These are phyloP conservation scores for Alethe castanea DNA, from an alignment of 2,113 vertebrate genomes.

Conservation along the genomic window DNA sequence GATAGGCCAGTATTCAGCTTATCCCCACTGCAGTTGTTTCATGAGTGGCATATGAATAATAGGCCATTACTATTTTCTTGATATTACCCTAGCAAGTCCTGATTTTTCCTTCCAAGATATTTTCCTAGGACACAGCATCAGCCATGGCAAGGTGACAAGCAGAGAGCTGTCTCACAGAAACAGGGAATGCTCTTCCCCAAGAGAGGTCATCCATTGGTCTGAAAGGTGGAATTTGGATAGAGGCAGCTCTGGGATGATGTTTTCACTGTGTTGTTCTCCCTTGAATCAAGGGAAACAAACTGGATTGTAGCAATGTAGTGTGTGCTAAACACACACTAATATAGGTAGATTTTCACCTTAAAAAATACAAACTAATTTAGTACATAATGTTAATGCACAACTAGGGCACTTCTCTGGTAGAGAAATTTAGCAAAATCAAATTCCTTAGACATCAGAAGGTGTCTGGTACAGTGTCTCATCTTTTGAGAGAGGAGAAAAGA, in stretches of 20 bases:
- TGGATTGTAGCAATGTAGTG: background rate
- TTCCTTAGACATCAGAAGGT: background rate
- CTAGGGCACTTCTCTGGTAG: background rate
- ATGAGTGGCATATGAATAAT: constrained; percentile 57
- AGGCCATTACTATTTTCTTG: constrained; percentile 51
- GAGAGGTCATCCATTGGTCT: background rate
- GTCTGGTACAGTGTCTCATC: background rate
- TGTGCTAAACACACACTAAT: background rate
- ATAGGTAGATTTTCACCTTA: background rate
- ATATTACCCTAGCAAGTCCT: background rate
- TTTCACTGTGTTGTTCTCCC: too few species aligned
- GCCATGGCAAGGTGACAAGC: background rate
- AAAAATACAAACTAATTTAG: background rate
- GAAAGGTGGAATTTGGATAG: background rate
- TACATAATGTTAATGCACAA: background rate
- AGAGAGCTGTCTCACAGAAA: background rate
- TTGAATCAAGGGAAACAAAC: background rate
- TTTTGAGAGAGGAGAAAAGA: background rate
- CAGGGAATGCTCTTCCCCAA: background rate
- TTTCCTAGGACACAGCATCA: background rate
- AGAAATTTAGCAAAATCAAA: background rate
- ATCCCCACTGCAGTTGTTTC: constrained; percentile 47
- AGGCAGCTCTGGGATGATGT: background rate
- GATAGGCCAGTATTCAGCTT: background rate
- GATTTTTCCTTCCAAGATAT: background rate